A percentile compares a stretch with the other conserved stretches of the same genome.
Conservation (phyloP, 2,113 vertebrate genomes). For the Nyctibius bracteatus region DNA sequence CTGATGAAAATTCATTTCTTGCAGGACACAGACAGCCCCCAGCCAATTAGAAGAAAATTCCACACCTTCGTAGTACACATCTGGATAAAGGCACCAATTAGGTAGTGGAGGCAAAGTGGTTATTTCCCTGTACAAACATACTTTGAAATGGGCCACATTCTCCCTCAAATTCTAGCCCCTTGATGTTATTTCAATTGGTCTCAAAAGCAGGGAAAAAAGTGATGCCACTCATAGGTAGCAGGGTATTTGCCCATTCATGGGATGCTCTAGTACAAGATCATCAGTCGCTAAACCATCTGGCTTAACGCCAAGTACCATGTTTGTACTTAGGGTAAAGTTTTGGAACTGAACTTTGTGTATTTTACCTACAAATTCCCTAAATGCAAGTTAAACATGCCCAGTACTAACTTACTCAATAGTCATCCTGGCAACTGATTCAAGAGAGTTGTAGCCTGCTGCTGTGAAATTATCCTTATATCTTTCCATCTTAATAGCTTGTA, state of each 20-base stretch:
- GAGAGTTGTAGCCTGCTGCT: conserved; percentile 94
- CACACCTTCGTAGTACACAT: neutral
- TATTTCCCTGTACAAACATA: neutral
- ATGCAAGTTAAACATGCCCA: conserved; percentile 59
- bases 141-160: neutral
- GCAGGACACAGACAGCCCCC: neutral
- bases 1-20: neutral
- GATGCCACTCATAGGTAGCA: neutral
- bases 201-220: neutral
- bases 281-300: neutral
- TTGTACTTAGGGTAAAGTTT: conserved; percentile 4
- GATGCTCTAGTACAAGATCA: neutral
- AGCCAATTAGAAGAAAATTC: conserved; percentile 14
- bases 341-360: neutral
- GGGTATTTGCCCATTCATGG: neutral
- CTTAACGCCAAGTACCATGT: neutral
- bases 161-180: neutral
- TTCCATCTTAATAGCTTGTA: conserved; percentile 99
- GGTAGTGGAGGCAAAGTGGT: neutral
- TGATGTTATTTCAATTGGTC: neutral
- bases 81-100: neutral
- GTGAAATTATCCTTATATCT: conserved; percentile 98
- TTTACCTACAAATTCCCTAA: conserved; percentile 26
- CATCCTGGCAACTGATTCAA: conserved; percentile 98
- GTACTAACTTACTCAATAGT: conserved; percentile 92